Evolutionary conservation across 2,797 vertebrate genomes (phyloP).

Genomic region (Onychomys arenicola): DNA sequence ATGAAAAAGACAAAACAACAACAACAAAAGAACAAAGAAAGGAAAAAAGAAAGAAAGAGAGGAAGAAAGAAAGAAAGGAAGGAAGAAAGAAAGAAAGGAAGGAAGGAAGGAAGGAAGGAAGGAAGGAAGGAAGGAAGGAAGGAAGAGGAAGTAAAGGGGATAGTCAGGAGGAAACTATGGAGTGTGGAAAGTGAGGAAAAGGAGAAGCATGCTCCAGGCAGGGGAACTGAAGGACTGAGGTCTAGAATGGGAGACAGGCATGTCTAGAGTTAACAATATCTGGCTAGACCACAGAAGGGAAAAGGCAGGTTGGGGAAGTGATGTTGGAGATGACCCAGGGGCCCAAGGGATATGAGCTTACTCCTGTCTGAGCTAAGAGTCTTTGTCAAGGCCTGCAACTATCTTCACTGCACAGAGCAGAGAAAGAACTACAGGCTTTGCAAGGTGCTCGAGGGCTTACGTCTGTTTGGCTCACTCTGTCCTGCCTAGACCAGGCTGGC

Average conservation of each 20-base stretch:
- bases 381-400: neutral
- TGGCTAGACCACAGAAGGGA: neutral
- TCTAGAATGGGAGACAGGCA: neutral
- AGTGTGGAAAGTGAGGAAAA: neutral
- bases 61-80: no score
- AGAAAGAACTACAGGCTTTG: neutral
- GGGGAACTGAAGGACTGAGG: neutral
- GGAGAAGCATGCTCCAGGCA: neutral
- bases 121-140: neutral
- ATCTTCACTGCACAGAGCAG: neutral
- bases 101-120: no score
- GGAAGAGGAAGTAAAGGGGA: neutral
- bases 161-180: neutral
- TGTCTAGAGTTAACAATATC: neutral
- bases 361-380: neutral
- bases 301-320: neutral
- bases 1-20: neutral
- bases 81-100: no score
- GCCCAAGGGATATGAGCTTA: neutral
- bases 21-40: no score
- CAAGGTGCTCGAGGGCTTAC: neutral
- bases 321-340: neutral
- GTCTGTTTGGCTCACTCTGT: neutral
- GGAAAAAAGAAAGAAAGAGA: no score
- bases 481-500: neutral